Conservation (phyloP, 2,797 vertebrate species). For the Odontamblyopus lacepedii region DNA sequence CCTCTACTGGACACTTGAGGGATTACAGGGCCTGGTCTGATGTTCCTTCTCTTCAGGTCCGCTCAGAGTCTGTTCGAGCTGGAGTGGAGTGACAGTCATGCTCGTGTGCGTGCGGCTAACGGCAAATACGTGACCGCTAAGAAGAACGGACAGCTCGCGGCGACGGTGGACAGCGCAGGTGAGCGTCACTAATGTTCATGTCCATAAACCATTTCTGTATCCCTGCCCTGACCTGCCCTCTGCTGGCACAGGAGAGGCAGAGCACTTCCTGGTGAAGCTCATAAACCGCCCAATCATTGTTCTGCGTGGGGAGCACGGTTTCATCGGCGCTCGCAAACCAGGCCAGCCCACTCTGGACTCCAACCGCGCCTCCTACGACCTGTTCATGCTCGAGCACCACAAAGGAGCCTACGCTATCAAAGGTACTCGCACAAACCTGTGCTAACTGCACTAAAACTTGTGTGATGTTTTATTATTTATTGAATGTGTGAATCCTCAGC, state of each 20-base stretch:
- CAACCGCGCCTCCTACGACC: constrained; percentile 92
- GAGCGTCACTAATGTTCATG: constrained; percentile 24
- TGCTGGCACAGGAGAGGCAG: constrained; percentile 81
- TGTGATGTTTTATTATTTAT: too few species aligned
- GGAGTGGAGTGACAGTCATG: constrained; percentile 88
- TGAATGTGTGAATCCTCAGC: too few species aligned
- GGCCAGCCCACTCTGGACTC: constrained; percentile 87
- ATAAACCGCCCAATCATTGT: constrained; percentile 96
- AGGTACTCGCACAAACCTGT: constrained; percentile 69
- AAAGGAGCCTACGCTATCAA: constrained; percentile 90
- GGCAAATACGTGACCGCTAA: constrained; percentile 92
- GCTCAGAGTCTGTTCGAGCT: constrained; percentile 90
- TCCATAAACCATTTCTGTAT: too few species aligned
- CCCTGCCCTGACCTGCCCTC: not conserved
- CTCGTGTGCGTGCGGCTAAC: constrained; percentile 88
- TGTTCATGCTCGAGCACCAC: constrained; percentile 92
- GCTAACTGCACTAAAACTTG: not conserved
- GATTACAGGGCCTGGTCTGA: not conserved
- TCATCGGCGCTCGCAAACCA: constrained; percentile 92
- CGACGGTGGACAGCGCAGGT: constrained; percentile 89
- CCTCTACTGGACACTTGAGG: too few species aligned
- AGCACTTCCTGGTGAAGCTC: constrained; percentile 93
- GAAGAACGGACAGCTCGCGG: constrained; percentile 95
- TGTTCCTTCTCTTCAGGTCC: constrained; percentile 74
- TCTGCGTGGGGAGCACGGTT: constrained; percentile 92